Evolutionary conservation across 2,113 vertebrate species (phyloP).

Genomic region (Nycticebus coucang): DNA sequence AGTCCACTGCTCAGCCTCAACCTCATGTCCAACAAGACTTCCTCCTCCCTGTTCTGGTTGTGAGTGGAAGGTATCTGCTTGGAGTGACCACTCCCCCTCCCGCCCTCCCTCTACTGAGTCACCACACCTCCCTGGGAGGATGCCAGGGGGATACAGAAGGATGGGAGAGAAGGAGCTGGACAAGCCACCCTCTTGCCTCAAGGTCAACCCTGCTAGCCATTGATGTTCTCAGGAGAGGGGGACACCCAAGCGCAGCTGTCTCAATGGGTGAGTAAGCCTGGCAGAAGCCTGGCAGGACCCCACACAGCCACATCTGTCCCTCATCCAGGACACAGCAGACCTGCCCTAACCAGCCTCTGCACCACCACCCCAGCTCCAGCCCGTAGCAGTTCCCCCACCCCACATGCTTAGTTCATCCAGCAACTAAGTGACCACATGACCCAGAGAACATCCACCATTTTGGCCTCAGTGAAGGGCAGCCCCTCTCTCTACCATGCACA

Average conservation of each 20-base stretch:
- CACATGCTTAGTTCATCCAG: neutral
- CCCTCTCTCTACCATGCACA: neutral
- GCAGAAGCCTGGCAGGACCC: neutral
- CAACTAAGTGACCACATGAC: neutral
- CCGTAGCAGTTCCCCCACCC: neutral
- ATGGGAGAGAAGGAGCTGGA: neutral
- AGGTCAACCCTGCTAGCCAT: neutral
- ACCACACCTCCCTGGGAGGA: neutral
- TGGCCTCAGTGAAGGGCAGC: neutral
- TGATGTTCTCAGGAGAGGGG: neutral
- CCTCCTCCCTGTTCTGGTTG: too few relatives aligned
- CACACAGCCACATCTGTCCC: neutral
- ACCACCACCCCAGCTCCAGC: neutral
- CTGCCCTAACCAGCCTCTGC: neutral
- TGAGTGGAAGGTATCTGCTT: neutral
- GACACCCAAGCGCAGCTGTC: neutral
- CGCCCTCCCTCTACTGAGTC: rapidly evolving
- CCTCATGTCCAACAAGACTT: neutral
- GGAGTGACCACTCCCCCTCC: neutral
- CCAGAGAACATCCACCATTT: neutral
- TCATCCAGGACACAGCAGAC: neutral
- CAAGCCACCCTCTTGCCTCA: neutral
- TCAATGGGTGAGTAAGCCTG: neutral
- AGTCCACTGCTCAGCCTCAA: neutral
- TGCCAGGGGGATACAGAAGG: neutral